These are phyloP conservation scores for Pteropus rufus DNA, from an alignment of 2,797 vertebrate species.

Conservation along the genomic window DNA sequence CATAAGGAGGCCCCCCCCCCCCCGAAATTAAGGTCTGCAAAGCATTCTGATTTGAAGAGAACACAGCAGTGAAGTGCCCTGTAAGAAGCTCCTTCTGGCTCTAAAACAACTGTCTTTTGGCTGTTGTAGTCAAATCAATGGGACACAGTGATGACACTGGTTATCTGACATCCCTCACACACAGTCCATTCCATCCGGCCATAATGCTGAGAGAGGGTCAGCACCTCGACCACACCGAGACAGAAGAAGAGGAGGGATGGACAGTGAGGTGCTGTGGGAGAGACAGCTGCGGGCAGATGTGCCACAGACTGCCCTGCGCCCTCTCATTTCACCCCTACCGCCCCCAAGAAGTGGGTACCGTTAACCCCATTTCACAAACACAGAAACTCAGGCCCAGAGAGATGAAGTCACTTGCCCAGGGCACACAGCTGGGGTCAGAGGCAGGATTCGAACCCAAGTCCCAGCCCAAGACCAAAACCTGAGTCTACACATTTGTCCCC, in stretches of 20 bases:
- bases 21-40: neutral
- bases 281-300: rapidly evolving
- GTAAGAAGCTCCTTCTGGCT: neutral
- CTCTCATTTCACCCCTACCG: neutral
- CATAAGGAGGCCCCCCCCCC: neutral
- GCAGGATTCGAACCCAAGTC: neutral
- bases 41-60: neutral
- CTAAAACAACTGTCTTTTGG: neutral
- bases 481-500: neutral
- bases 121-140: neutral
- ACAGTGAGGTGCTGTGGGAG: rapidly evolving
- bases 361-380: neutral
- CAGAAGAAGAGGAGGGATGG: rapidly evolving
- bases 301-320: rapidly evolving
- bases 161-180: neutral
- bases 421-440: neutral
- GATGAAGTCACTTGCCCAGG: neutral
- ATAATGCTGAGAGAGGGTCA: neutral
- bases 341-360: neutral
- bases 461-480: neutral
- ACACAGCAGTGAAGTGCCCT: neutral
- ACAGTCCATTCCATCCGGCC: neutral
- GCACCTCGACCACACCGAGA: neutral
- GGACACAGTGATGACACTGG: neutral
- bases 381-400: neutral